Evolutionary conservation across 2,113 vertebrate species (phyloP), one percentile per base, ranked within the genome.

Genomic region (Bujurquina vittata): DNA sequence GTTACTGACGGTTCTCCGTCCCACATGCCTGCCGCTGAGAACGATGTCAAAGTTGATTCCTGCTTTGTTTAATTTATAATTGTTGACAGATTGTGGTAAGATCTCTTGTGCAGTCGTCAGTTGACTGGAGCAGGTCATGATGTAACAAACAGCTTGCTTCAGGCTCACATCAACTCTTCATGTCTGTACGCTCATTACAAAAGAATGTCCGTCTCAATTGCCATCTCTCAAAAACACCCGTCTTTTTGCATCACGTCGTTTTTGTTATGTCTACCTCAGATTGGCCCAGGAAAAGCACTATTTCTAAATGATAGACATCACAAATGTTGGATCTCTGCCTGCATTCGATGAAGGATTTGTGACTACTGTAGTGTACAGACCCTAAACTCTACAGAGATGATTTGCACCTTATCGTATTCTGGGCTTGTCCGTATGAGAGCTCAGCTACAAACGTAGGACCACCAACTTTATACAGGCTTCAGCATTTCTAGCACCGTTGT

Each of bases 241-340:
- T 65, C 59, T 84, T 69, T 46, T 79, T 78, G 60, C 33, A 7
- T 87, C 86, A 75, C 80, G 58, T 87, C 74, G 65, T 72, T 91
- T 94, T 87, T 78, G 82, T 93, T 86, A 79, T 67, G 91, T 94
- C 94, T 94, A 94, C 94, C 93, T 95, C 93, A 94, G 81, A 91
- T 92, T 90, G 93, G 90, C 90, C 89, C 92, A 89, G 88, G 81
- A 87, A 92, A 90, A 88, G 88, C 91, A 91, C 88, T 83, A 86
- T 89, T 93, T 88, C 72, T 77, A 80, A 88, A 89, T 58, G 69
- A 76, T 67, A 67, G 43, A 82, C 17, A 75, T 90, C 75, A 88
- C 74, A 81, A 54, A 76, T 77, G 43, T 67, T 77, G 56, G 62
- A 60, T 86, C 58, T 72, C 83, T 59, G 63, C 73, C 65, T 85